These are phyloP conservation scores for Polyploca ridens DNA, from an alignment of 2,888 invertebrate genomes.

Conservation along the genomic window DNA sequence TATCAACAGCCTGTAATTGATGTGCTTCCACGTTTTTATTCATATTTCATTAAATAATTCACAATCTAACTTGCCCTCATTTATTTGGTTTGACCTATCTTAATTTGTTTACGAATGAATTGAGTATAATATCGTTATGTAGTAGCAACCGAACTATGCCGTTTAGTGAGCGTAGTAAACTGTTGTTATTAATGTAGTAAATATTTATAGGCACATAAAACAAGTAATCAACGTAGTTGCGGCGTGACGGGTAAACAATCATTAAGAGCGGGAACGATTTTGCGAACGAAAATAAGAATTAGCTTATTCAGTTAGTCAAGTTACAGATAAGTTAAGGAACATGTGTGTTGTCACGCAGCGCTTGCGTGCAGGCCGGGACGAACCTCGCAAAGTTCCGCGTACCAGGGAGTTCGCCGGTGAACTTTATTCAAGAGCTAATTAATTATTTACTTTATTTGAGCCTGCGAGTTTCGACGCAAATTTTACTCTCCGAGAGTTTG, in stretches of 20 bases:
- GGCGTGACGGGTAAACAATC: not conserved
- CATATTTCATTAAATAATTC: not conserved
- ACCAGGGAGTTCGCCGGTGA: not conserved
- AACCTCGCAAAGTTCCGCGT: not conserved
- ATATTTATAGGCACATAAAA: not conserved
- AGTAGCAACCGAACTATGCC: no score
- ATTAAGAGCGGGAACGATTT: not conserved
- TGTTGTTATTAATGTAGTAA: not conserved
- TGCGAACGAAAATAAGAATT: not conserved
- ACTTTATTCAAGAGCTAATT: not conserved
- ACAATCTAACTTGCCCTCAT: not conserved
- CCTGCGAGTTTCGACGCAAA: not conserved
- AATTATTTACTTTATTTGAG: not conserved
- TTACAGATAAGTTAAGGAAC: not conserved
- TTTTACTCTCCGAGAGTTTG: not conserved
- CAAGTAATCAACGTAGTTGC: not conserved
- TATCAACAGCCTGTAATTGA: not conserved
- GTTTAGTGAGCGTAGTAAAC: not conserved
- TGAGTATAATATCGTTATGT: no score
- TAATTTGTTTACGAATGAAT: not conserved
- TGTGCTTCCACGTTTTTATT: conserved; percentile 1
- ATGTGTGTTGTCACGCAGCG: not conserved
- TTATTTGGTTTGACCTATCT: not conserved
- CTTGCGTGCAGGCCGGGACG: not conserved
- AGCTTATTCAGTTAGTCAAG: not conserved